Percentiles rank a stretch among this genome's conserved stretches.
Evolutionary conservation across 2,797 vertebrate genomes (phyloP).

Genomic region (Sebastes kiyomatsui): DNA sequence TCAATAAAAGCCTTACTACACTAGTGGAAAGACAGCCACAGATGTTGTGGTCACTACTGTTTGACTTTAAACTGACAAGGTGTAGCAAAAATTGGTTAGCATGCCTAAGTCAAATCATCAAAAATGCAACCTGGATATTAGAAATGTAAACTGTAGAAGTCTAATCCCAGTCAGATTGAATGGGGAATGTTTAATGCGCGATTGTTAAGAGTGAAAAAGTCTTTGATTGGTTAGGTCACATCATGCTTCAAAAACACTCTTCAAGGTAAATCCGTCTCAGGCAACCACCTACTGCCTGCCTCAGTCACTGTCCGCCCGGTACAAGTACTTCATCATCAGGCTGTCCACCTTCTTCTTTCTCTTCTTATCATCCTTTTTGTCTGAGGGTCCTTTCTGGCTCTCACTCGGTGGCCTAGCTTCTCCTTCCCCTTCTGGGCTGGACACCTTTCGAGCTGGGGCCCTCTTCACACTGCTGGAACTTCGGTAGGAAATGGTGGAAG

Average conservation of each 20-base stretch:
- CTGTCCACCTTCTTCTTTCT: conserved; percentile 94
- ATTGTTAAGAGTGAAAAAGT: background rate
- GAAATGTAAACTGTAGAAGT: background rate
- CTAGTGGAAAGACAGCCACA: background rate
- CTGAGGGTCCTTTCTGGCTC: conserved; percentile 38
- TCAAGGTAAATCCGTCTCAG: conserved; percentile 51
- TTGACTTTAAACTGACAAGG: background rate
- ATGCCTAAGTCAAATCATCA: conserved; percentile 6
- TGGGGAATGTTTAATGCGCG: background rate
- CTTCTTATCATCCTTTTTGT: conserved; percentile 90
- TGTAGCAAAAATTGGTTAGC: background rate
- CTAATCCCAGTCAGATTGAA: background rate
- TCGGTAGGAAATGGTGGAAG: conserved; percentile 89
- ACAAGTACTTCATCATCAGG: conserved; percentile 98
- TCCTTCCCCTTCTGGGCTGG: conserved; percentile 58
- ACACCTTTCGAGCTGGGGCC: conserved; percentile 75
- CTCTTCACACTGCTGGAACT: conserved; percentile 92
- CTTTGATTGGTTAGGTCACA: conserved; percentile 78
- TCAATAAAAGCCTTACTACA: conserved; percentile 9
- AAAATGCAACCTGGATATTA: background rate
- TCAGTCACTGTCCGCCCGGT: conserved; percentile 95
- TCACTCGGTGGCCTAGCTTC: conserved; percentile 41
- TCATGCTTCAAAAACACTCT: conserved; percentile 79
- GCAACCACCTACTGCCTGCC: conserved; percentile 87
- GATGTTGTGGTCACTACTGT: background rate